phyloP scores from a whole-genome alignment of 2,113 vertebrate genomes.

The Taxidea taxus region DNA sequence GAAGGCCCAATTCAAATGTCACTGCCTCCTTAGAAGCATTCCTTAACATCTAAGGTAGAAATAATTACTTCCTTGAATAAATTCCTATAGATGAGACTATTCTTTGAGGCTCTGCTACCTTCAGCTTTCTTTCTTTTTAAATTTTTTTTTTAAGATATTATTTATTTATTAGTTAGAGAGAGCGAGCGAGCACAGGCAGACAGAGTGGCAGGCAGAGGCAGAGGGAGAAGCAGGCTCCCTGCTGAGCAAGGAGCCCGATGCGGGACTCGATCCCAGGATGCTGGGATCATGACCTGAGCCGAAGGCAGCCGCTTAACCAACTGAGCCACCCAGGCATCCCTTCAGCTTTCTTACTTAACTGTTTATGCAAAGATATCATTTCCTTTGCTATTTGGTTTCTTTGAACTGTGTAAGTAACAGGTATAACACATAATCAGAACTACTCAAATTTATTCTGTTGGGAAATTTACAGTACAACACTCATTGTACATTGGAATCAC shows the following conservation, averaged over 20 bases:
- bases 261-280: too few relatives aligned
- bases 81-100: neutral
- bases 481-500: neutral
- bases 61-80: neutral
- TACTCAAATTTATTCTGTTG: neutral
- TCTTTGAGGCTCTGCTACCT: neutral
- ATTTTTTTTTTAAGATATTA: too few relatives aligned
- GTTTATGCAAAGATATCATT: neutral
- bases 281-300: too few relatives aligned
- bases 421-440: constrained; percentile 2
- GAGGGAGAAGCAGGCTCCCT: too few relatives aligned
- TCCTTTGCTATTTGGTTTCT: neutral
- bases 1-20: neutral
- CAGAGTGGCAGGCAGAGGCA: too few relatives aligned
- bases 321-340: too few relatives aligned
- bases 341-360: neutral
- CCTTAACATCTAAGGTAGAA: neutral
- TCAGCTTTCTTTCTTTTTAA: neutral
- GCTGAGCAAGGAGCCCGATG: too few relatives aligned
- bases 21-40: neutral
- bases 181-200: too few relatives aligned
- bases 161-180: too few relatives aligned
- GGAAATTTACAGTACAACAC: neutral
- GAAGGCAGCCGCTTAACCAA: too few relatives aligned
- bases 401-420: neutral